Base-by-base conservation (phyloP, 2,797 vertebrate species). In the Rhinoraja longicauda region DNA sequence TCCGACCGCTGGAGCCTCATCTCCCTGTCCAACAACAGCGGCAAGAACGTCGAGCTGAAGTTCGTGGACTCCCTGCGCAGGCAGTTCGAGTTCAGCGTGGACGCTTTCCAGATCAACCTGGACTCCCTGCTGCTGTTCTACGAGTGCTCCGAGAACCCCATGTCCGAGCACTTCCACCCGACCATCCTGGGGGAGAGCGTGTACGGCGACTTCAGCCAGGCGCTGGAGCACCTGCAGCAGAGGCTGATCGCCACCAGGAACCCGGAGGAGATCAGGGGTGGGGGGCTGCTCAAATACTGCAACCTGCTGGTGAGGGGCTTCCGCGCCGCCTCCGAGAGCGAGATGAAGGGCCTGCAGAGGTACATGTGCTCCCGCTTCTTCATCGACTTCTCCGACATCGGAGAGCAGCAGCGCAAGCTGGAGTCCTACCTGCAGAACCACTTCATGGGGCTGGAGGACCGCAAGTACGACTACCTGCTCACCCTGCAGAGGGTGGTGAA, bases 341-440 rank as follows among this genome's bases (percentile, higher is more conserved):
- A 99, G 95, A 99, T 99, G 97, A 99, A 99, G 96, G 98, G 98
- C 93, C 97, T 99, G 93, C 98, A 99, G 97, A 98, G 98, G 94
- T 99, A 99, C 95, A 99, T 99, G 99, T 99, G 99, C 95, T 99
- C 99, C 0, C 97, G 99, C 93, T 99, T 99, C 96, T 99, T 99
- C 96, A 99, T 99, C 94, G 99, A 99, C 97, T 99, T 99, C 96
- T 97, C 99, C 21, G 99, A 99, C 95, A 99, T 99, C 64, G 97
- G 97, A 26, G 99, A 99, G 94, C 99, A 99, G 96, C 98, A 98
- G 95, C 97, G 99, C 93, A 99, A 99, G 96, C 97, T 99, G 96
- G 98, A 99, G 96, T 98, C 98, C 94, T 99, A 99, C 96, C 97
- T 99, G 95, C 99, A 99, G 95, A 99, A 99, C 97, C 99, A 99